Percentiles rank a stretch among this genome's conserved stretches.
Conservation (phyloP, 2,113 vertebrate genomes). For the Lagenorhynchus albirostris region DNA sequence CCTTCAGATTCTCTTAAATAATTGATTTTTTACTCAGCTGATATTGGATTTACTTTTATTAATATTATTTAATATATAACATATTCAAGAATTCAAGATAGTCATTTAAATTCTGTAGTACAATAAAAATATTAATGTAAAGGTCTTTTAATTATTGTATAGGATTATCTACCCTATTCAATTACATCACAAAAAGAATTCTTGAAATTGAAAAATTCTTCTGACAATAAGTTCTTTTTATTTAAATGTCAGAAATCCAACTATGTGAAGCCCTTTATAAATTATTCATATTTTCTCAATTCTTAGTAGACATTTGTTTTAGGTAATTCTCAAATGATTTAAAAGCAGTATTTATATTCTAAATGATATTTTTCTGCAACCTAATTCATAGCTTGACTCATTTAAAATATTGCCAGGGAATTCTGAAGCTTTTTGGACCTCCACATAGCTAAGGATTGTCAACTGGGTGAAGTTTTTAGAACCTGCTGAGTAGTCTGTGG, state of each 20-base stretch:
- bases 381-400: constrained; percentile 9
- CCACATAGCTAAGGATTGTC: background rate
- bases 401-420: constrained; percentile 31
- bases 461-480: constrained; percentile 21
- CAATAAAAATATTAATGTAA: constrained; percentile 4
- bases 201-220: constrained; percentile 27
- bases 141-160: background rate
- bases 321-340: constrained; percentile 30
- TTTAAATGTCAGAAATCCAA: background rate
- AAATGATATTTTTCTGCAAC: constrained; percentile 8
- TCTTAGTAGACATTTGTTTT: constrained; percentile 25
- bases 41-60: constrained; percentile 34
- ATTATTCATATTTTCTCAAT: constrained; percentile 16
- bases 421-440: background rate
- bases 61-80: background rate
- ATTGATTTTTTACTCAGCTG: background rate
- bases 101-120: background rate
- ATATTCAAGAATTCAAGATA: constrained; percentile 9
- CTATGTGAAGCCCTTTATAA: background rate
- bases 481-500: background rate
- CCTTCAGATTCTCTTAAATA: constrained; percentile 32
- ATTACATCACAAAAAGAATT: constrained; percentile 13
- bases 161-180: background rate
- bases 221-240: constrained; percentile 15
- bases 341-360: constrained; percentile 26